Percentiles rank a stretch among this genome's conserved stretches.
Evolutionary conservation across 2,797 vertebrate genomes (phyloP).

Genomic region (Periparus ater): DNA sequence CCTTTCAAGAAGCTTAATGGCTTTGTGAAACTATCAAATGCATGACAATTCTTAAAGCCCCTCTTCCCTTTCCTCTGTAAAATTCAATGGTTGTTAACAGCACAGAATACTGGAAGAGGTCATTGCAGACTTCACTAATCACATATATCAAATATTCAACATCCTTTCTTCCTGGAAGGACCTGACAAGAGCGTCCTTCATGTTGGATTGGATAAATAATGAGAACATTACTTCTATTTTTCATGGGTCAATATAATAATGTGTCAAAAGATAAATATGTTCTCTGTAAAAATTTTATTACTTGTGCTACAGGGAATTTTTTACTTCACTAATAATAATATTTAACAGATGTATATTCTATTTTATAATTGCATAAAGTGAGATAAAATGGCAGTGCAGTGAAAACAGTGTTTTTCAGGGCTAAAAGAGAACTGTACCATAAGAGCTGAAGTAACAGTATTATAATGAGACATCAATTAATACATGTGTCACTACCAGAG

Average conservation of each 20-base stretch:
- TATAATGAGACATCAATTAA: background rate
- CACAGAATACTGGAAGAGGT: background rate
- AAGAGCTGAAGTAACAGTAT: background rate
- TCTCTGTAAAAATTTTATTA: background rate
- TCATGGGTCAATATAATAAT: slow-evolving; percentile 3
- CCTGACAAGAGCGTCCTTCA: background rate
- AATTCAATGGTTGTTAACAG: background rate
- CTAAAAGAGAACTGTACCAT: background rate
- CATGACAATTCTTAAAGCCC: background rate
- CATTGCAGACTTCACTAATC: background rate
- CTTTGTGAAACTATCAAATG: background rate
- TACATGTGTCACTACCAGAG: background rate
- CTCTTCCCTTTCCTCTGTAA: background rate
- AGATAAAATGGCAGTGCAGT: background rate
- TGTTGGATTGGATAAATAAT: slow-evolving; percentile 7
- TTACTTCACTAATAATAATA: slow-evolving; percentile 9
- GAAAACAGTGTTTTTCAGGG: background rate
- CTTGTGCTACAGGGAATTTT: background rate
- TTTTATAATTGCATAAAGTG: background rate
- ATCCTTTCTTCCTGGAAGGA: slow-evolving; percentile 17
- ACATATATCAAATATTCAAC: slow-evolving; percentile 21
- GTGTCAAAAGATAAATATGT: slow-evolving; percentile 24
- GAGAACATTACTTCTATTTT: background rate
- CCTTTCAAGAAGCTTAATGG: background rate
- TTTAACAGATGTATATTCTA: background rate